A percentile compares a stretch with the other conserved stretches of the same genome.
These are phyloP conservation scores for Stegodyphus dumicola DNA, from an alignment of 1,140 invertebrate species.

Conservation along the genomic window DNA sequence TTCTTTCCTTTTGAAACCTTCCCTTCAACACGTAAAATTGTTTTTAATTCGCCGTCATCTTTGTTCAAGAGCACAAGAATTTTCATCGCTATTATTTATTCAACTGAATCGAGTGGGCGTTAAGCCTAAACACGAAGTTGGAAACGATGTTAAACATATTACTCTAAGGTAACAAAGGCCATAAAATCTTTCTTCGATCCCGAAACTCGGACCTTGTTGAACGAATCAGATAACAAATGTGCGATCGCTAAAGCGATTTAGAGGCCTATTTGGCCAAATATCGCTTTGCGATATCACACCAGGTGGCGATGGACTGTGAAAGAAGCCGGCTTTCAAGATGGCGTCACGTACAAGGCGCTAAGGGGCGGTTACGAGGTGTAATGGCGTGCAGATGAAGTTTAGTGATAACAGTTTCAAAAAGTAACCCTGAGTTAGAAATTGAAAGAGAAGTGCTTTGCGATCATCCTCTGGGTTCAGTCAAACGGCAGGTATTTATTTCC, in stretches of 20 bases:
- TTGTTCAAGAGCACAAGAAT: neutral
- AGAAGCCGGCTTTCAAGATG: slow-evolving; percentile 19
- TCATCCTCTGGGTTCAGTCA: slow-evolving; percentile 5
- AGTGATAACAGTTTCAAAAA: slow-evolving; percentile 23
- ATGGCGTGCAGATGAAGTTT: slow-evolving; percentile 34
- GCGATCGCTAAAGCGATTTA: slow-evolving; percentile 44
- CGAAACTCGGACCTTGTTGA: slow-evolving; percentile 4
- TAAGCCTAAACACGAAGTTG: neutral
- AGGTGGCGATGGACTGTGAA: slow-evolving; percentile 40
- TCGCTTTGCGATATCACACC: slow-evolving; percentile 48
- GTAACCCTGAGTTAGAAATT: slow-evolving; percentile 42
- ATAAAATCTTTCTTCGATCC: slow-evolving; percentile 31
- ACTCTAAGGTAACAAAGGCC: slow-evolving; percentile 43
- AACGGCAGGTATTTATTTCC: slow-evolving; percentile 25
- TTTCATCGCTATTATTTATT: slow-evolving; percentile 49
- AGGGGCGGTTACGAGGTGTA: slow-evolving; percentile 39
- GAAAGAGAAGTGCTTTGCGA: slow-evolving; percentile 36
- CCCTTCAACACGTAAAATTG: neutral
- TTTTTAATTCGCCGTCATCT: neutral
- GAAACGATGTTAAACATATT: slow-evolving; percentile 51
- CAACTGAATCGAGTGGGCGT: slow-evolving; percentile 42
- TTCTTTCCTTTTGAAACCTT: neutral
- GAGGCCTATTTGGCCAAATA: slow-evolving; percentile 46
- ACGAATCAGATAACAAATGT: slow-evolving; percentile 45
- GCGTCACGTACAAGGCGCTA: slow-evolving; percentile 46